These are phyloP conservation scores for Pollicipes pollicipes DNA, from an alignment of 1,140 invertebrate species.

Conservation along the genomic window DNA sequence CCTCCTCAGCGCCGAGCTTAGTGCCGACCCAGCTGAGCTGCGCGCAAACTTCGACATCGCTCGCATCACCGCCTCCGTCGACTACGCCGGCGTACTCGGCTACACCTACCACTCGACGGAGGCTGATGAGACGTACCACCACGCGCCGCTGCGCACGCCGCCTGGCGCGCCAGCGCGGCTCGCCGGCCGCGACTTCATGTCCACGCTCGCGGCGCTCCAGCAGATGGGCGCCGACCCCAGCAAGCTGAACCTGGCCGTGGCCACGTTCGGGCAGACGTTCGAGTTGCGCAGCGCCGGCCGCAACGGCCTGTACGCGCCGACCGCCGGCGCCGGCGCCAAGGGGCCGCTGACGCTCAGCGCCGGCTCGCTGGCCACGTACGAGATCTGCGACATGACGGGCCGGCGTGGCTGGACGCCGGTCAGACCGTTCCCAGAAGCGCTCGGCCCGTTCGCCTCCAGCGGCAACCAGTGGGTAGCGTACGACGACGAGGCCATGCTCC, in stretches of 20 bases:
- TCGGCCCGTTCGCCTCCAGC: not conserved
- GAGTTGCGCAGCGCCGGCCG: not conserved
- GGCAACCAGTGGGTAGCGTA: not conserved
- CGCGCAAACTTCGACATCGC: not conserved
- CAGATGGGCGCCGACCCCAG: not conserved
- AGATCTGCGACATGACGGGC: not conserved
- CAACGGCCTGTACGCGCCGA: not conserved
- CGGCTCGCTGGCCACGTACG: not conserved
- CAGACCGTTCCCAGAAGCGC: not conserved
- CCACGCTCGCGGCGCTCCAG: not conserved
- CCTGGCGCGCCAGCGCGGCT: not conserved
- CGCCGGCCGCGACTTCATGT: not conserved
- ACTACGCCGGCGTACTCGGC: not conserved
- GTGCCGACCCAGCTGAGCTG: not conserved
- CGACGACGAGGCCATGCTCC: not conserved
- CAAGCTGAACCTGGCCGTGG: not conserved
- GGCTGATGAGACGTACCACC: not conserved
- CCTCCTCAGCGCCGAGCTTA: not conserved
- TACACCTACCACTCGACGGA: not conserved
- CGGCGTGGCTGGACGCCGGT: not conserved
- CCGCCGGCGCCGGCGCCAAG: not conserved
- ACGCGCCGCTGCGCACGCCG: not conserved
- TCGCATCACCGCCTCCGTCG: not conserved
- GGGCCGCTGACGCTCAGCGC: not conserved
- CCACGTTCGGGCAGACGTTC: not conserved